phyloP scores from a whole-genome alignment of 2,113 vertebrate genomes.

The Toxostoma redivivum region DNA sequence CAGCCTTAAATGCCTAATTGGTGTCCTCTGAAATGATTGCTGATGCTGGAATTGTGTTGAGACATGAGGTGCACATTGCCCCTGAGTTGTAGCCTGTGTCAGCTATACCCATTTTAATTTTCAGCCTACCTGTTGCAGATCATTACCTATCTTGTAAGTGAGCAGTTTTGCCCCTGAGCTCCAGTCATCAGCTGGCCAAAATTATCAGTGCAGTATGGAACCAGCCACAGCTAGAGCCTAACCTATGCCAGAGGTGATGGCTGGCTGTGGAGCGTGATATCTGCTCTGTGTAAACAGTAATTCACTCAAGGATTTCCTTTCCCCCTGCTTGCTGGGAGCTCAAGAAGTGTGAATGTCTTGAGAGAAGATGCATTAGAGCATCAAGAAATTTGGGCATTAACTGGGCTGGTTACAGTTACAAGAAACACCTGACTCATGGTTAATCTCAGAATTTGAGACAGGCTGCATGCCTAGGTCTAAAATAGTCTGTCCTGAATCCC shows the following conservation, averaged over 20 bases:
- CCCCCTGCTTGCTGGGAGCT: neutral
- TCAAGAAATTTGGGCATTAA: neutral
- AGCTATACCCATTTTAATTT: neutral
- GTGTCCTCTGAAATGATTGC: neutral
- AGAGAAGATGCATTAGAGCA: neutral
- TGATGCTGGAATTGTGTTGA: neutral
- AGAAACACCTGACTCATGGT: neutral
- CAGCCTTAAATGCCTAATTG: neutral
- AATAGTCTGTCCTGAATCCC: neutral
- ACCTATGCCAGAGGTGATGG: neutral
- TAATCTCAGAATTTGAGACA: neutral
- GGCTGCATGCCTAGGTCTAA: neutral
- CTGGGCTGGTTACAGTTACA: neutral
- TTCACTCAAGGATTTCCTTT: neutral
- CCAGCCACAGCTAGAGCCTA: neutral
- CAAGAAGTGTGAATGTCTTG: neutral
- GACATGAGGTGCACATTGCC: neutral
- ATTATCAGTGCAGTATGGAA: neutral
- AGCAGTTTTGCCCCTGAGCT: neutral
- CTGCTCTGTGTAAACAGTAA: neutral
- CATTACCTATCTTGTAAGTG: neutral
- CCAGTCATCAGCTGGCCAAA: neutral
- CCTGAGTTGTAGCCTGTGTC: neutral
- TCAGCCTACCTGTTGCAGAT: neutral
- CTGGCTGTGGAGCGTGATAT: neutral